A percentile compares a stretch with the other conserved stretches of the same genome.
Evolutionary conservation across 2,113 vertebrate genomes (phyloP).

Genomic region (Vulpes ferrilata): DNA sequence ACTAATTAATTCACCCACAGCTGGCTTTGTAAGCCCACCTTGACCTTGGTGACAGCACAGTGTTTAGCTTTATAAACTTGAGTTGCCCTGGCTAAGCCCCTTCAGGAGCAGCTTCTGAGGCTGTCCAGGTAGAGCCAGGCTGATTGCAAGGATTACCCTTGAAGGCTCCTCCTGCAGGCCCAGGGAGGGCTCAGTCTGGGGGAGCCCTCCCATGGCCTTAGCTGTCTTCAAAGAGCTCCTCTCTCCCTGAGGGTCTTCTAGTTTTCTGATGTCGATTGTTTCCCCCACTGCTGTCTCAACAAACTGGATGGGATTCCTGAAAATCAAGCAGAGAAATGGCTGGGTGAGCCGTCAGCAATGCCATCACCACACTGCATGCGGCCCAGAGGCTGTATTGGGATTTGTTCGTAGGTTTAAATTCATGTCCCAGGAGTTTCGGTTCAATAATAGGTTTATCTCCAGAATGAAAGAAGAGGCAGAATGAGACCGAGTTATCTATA

Average conservation of each 20-base stretch:
- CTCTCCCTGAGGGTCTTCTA: constrained; percentile 43
- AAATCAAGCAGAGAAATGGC: neutral
- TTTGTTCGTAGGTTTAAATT: constrained; percentile 65
- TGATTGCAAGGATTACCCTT: neutral
- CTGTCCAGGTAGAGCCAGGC: neutral
- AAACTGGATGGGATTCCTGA: neutral
- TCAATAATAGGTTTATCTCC: constrained; percentile 65
- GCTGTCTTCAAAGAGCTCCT: constrained; percentile 78
- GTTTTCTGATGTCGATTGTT: constrained; percentile 20
- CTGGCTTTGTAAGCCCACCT: too few species aligned
- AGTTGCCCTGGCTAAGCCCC: neutral
- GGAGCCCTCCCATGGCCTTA: neutral
- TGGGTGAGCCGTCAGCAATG: constrained; percentile 36
- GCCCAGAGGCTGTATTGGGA: neutral
- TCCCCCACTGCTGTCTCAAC: constrained; percentile 21
- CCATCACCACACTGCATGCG: neutral
- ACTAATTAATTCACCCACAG: neutral
- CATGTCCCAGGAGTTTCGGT: neutral
- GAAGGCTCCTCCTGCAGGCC: neutral
- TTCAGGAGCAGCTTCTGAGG: neutral
- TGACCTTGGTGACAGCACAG: neutral
- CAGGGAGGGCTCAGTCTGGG: neutral
- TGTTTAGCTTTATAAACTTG: neutral
- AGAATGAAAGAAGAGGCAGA: neutral
- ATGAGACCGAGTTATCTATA: neutral